Evolutionary conservation across 1,140 invertebrate genomes (phyloP), one percentile per base, ranked within the genome.

Genomic region (Reticulitermes speratus): DNA sequence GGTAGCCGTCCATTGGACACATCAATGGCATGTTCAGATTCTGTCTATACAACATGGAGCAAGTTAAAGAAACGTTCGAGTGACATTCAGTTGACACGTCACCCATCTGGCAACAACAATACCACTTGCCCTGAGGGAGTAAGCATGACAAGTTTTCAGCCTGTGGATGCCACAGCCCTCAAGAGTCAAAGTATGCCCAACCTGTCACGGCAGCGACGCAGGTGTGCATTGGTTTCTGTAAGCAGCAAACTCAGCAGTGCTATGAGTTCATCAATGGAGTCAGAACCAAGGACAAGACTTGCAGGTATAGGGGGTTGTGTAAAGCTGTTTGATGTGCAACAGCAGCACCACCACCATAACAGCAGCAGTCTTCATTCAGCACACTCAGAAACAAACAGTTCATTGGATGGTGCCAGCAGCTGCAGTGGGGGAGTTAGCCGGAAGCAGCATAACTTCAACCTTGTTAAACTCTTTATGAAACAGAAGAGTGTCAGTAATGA

Each of bases 391-490:
- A 90, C 91, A 88, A 91, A 89, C 87, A 90, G 90, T 52, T 92
- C 91, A 16, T 88, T 90, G 52, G 91, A 91, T 45, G 86, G 93
- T 82, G 92, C 90, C 86, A 90, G 91, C 0, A 90, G 91, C 55
- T 92, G 90, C 85, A 91, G 90, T 84, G 88, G 89, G 32, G 88
- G 87, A 32, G 85, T 32, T 88, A 87, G 91, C 89, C 85, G 90
- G 89, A 93, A 91, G 84, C 86, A 92, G 25, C 90, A 92, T 87
- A 94, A 95, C 88, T 95, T 97, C 89, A 97, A 95, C 90, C 92
- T 97, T 88, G 95, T 97, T n/a, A 96, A 96, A 90, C 91, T 97
- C 69, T 97, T 97, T 89, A 97, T 97, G 93, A 97, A 97, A 90
- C 96, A 97, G 89, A 97, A 96, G 90, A 97, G 96, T 89, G 94